Conservation (phyloP, 2,113 vertebrate genomes). For the Probosciger aterrimus region DNA sequence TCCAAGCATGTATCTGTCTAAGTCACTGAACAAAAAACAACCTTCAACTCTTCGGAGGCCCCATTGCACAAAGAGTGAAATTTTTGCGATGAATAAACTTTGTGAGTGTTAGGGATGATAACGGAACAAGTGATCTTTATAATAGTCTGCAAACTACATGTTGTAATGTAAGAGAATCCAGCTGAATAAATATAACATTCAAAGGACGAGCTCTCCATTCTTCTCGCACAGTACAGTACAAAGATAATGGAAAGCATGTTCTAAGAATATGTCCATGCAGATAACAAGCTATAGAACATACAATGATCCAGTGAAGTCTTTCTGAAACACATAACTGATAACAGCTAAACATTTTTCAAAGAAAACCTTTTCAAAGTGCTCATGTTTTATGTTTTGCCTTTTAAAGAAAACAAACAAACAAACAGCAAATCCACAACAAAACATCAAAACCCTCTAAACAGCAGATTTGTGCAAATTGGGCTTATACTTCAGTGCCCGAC, state of each 20-base stretch:
- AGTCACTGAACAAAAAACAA: not conserved
- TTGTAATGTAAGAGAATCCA: conserved; percentile 9
- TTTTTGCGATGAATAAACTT: not conserved
- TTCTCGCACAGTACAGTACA: not conserved
- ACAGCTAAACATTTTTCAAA: conserved; percentile 67
- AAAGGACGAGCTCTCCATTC: conserved; percentile 22
- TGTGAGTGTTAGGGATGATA: not conserved
- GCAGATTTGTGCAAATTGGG: not conserved
- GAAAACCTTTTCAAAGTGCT: conserved; percentile 31
- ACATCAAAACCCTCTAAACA: not conserved
- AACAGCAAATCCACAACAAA: not conserved
- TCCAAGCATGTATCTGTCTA: not conserved
- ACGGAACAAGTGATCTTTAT: not conserved
- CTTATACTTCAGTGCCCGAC: not conserved
- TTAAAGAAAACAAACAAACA: not conserved
- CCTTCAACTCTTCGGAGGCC: not conserved
- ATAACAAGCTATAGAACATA: conserved; percentile 62
- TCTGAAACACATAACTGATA: conserved; percentile 60
- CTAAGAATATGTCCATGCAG: conserved; percentile 40
- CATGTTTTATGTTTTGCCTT: conserved; percentile 24
- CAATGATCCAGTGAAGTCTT: conserved; percentile 53
- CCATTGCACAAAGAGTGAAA: not conserved
- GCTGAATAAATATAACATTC: conserved; percentile 56
- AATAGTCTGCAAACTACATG: not conserved
- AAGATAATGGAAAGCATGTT: conserved; percentile 61